Base-by-base conservation (phyloP, 2,888 invertebrate species). In the Trissoscelio sp. region DNA sequence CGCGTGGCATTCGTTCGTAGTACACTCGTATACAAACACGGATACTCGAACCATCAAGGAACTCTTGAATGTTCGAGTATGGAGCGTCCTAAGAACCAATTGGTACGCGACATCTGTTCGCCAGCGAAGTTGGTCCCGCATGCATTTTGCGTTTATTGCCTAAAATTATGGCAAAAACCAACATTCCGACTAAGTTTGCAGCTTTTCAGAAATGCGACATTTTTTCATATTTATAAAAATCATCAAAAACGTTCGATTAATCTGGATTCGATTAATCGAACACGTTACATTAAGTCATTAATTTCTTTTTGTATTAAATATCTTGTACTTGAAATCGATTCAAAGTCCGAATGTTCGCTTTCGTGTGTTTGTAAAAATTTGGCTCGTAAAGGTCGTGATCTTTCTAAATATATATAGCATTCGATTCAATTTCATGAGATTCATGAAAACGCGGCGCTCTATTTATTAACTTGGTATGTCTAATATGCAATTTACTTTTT, bases 31-130 rank as follows among this genome's bases (percentile, higher is more conserved):
- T 90, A 87, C 88, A 88, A 90, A 86, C 86, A 88, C 90, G 91
- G 88, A 91, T 91, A 91, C 88, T 87, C 91, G 90, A 91, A 89
- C 82, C 81, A 86, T 89, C 91, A 90, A 91, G 90, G 87, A 91
- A 91, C 78, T 91, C 90, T 91, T 91, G 89, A 90, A 85, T 79
- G 85, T 89, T 89, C 91, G 91, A 87, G 88, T 91, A 90, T 90
- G 87, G 90, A 90, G 86, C 86, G 83, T 88, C 88, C 86, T 80
- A 85, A 53, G 81, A 37, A 83, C 80, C 66, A 74, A 78, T 60
- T 39, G 14, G 12, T 58, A 12, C 22, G 46, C 44, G 53, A 24
- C 24, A 3, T 20, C 7, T 12, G 42, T 4, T 77, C 67, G 31
- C 51, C 20, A 18, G 4, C 48, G 14, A 66, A 72, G 44, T 44